Evolutionary conservation across 2,797 vertebrate species (phyloP).

Genomic region (Thalassophryne amazonica): DNA sequence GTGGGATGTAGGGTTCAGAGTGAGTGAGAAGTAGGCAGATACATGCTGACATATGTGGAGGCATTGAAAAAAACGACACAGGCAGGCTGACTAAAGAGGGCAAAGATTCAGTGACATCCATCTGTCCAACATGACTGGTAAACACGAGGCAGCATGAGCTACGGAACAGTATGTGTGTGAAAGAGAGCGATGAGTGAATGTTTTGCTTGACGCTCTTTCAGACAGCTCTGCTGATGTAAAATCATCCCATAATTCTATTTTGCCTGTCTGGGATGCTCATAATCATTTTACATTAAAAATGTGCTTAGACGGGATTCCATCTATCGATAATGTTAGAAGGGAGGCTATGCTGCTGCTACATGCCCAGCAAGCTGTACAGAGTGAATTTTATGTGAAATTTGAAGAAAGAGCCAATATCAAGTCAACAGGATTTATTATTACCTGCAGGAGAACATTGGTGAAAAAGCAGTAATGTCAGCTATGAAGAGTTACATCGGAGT

Average conservation of each 20-base stretch:
- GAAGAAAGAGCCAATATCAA: no score
- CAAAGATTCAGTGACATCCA: constrained; percentile 36
- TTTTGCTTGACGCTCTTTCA: neutral
- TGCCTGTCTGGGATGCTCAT: neutral
- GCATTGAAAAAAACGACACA: neutral
- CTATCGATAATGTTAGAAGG: neutral
- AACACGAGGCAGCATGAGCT: constrained; percentile 26
- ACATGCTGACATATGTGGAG: constrained; percentile 6
- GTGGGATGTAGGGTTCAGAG: neutral
- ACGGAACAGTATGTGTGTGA: neutral
- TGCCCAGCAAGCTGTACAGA: neutral
- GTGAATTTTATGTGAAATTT: neutral
- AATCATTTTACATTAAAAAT: neutral
- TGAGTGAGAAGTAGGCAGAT: constrained; percentile 1
- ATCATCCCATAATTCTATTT: neutral
- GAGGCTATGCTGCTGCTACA: neutral
- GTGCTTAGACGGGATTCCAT: neutral
- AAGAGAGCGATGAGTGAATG: neutral
- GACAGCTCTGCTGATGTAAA: neutral
- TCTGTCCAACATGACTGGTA: constrained; percentile 37
- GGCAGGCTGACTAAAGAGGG: constrained; percentile 13
- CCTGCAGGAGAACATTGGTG: no score
- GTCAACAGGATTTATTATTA: no score
- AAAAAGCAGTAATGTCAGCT: no score
- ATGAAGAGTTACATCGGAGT: no score